A percentile compares a stretch with the other conserved stretches of the same genome.
Conservation (phyloP, 2,888 invertebrate genomes). For the Cremastinae sp. region DNA sequence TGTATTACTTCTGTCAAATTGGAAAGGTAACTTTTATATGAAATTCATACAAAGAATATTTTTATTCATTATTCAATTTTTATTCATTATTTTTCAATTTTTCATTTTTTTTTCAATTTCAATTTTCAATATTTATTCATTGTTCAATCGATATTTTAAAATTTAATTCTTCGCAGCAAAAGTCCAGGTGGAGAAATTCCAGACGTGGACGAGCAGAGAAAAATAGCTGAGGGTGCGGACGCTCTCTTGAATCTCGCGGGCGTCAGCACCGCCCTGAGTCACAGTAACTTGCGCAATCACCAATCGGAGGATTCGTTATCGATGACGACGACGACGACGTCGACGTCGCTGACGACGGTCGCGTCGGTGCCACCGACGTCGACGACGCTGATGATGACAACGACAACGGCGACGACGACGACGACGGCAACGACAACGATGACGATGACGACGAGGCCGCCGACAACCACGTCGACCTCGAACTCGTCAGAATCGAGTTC, state of each 20-base stretch:
- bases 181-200: constrained; percentile 70
- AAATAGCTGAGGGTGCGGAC: constrained; percentile 90
- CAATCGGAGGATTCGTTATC: constrained; percentile 18
- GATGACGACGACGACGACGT: background rate
- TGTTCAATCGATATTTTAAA: background rate
- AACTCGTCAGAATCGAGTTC: constrained; percentile 21
- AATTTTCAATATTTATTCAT: background rate
- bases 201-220: constrained; percentile 86
- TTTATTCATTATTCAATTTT: no score
- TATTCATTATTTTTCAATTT: no score
- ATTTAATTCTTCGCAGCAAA: constrained; percentile 65
- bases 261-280: constrained; percentile 78
- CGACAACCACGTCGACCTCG: constrained; percentile 57
- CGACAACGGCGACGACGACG: constrained; percentile 61
- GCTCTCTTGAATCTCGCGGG: constrained; percentile 89
- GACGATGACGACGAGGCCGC: constrained; percentile 21
- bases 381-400: constrained; percentile 46
- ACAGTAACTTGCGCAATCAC: constrained; percentile 63
- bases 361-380: constrained; percentile 18
- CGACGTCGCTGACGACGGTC: constrained; percentile 40
- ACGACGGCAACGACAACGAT: constrained; percentile 40
- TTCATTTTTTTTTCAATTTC: no score
- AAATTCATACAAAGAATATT: constrained; percentile 3
- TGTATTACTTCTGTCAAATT: constrained; percentile 76
- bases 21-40: constrained; percentile 70